phyloP scores from a whole-genome alignment of 2,113 vertebrate genomes.

The Baryphthengus martii region DNA sequence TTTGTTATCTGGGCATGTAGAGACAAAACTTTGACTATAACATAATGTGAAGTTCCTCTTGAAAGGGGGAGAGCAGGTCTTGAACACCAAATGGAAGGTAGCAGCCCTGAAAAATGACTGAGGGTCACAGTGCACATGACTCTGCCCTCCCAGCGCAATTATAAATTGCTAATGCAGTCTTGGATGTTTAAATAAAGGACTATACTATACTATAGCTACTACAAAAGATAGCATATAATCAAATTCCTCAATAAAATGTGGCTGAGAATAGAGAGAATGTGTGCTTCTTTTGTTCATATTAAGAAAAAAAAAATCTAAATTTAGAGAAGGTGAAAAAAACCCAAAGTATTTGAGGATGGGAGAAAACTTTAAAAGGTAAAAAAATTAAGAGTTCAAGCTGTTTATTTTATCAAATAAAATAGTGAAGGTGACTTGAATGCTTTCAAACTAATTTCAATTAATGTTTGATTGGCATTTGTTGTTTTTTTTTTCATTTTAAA shows the following conservation, averaged over 20 bases:
- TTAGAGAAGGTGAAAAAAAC: not conserved
- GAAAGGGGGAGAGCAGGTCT: not conserved
- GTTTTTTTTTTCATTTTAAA: not conserved
- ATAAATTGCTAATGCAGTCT: not conserved
- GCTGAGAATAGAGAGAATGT: not conserved
- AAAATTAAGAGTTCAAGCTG: not conserved
- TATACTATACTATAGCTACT: too few relatives aligned
- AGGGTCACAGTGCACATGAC: fast-evolving
- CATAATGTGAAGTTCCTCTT: not conserved
- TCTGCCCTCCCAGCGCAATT: not conserved
- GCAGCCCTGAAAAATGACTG: not conserved
- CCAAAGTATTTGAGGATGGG: not conserved
- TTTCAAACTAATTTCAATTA: not conserved
- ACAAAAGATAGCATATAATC: not conserved
- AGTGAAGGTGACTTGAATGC: not conserved
- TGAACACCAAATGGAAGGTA: not conserved
- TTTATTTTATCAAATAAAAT: not conserved
- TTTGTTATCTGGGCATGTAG: not conserved
- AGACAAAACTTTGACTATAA: not conserved
- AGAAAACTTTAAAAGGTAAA: not conserved
- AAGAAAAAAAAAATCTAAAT: not conserved
- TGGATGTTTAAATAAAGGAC: not conserved
- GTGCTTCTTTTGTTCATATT: not conserved
- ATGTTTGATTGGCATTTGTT: not conserved
- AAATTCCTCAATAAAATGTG: not conserved